phyloP scores from a whole-genome alignment of 2,888 invertebrate genomes.

The Chrysotoxum bicinctum region DNA sequence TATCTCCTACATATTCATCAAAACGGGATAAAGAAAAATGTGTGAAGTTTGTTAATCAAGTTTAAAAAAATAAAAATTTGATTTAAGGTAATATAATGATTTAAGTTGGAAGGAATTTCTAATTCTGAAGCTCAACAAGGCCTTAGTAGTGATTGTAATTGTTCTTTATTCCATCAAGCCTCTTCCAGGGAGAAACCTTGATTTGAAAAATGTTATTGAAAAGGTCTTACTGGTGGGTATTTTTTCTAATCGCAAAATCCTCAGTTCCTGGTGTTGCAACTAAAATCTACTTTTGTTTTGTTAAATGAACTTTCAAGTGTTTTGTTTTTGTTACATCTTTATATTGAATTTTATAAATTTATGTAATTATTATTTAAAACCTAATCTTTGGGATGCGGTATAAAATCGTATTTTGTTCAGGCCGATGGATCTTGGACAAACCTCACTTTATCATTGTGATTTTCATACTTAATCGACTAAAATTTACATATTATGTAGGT shows the following conservation, averaged over 20 bases:
- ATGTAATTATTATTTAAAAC: conserved; percentile 40
- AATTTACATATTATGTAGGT: conserved; percentile 8
- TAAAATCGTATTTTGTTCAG: conserved; percentile 29
- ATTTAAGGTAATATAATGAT: too few relatives aligned
- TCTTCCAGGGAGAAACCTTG: not conserved
- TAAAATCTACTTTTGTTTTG: not conserved
- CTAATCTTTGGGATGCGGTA: conserved; percentile 62
- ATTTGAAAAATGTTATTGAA: not conserved
- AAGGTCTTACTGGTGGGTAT: not conserved
- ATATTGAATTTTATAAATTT: conserved; percentile 23
- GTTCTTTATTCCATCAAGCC: too few relatives aligned
- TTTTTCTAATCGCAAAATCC: not conserved
- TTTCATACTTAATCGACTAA: conserved; percentile 33
- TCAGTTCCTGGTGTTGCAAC: not conserved
- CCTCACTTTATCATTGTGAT: conserved; percentile 23
- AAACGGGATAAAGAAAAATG: too few relatives aligned
- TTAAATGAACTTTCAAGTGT: not conserved
- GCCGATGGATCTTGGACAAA: not conserved
- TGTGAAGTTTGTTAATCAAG: too few relatives aligned
- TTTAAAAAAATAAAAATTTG: too few relatives aligned
- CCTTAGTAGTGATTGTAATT: too few relatives aligned
- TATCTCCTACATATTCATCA: too few relatives aligned
- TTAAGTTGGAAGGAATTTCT: not conserved
- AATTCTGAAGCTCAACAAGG: not conserved
- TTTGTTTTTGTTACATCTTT: conserved; percentile 21